Evolutionary conservation across 2,113 vertebrate genomes (phyloP), one percentile per base, ranked within the genome.

Genomic region (Xenus cinereus): DNA sequence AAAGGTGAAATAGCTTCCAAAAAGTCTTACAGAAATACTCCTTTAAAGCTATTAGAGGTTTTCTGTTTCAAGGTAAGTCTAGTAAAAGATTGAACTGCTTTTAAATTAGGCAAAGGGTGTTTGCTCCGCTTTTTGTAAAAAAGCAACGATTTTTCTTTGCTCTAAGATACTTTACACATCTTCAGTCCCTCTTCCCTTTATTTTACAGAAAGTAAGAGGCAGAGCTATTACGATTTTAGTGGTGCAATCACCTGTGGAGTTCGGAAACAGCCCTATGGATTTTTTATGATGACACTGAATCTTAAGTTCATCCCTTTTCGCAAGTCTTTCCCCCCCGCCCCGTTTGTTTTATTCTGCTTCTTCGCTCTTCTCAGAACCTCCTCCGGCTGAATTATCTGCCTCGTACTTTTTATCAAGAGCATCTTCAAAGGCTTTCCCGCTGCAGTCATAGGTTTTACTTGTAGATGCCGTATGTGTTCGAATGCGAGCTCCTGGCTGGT

Each of bases 401-500:
- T 99, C 98, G 51, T 96, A 98, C 89, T 98, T 98, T 60, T 96
- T 98, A 27, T 98, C 98, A 4, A 84, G 59, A 76, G 91, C 89
- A 17, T 98, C 97, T 91, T 99, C 98, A 5, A 98, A 98, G 15
- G 97, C 93, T 93, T 97, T 98, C 56, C 97, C 98, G 54, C 94
- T 76, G 94, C 97, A 98, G 89, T 99, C 99, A 7, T 97, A 99
- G 84, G 94, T 94, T 97, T 98, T 99, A 94, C 97, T 98, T 41
- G 98, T 95, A 33, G 98, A 98, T 74, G 98, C 98, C 97, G 94
- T 91, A 74, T 97, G 98, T 41, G 99, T 99, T 95, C 98, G 98
- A 94, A 98, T 98, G 93, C 98, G 98, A 66, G 98, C 97, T 67
- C 99, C 99, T 21, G 99, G 99, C 96, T 99, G 99, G 93, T 99